Conservation (phyloP, 2,113 vertebrate genomes). For the Podilymbus podiceps region DNA sequence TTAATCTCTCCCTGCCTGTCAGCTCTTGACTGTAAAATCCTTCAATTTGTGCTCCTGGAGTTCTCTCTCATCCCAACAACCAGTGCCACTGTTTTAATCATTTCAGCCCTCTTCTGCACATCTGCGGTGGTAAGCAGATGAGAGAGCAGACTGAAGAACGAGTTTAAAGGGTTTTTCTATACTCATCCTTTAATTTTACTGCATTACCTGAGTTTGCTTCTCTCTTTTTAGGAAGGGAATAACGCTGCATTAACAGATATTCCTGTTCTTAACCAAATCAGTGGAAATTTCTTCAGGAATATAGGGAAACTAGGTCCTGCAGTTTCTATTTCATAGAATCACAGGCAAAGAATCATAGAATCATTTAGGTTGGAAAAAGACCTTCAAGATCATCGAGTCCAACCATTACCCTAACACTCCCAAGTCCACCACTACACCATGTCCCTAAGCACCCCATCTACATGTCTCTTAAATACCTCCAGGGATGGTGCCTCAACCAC, state of each 20-base stretch:
- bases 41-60: not conserved
- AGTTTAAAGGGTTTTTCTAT: not conserved
- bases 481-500: no score
- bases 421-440: no score
- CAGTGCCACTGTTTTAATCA: not conserved
- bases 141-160: not conserved
- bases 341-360: no score
- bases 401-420: no score
- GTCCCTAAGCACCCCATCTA: no score
- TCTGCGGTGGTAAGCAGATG: not conserved
- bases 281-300: not conserved
- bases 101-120: not conserved
- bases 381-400: no score
- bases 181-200: not conserved
- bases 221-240: not conserved
- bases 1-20: not conserved
- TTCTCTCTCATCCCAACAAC: not conserved
- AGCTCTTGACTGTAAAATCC: not conserved
- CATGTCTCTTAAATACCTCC: no score
- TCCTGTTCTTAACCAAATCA: not conserved
- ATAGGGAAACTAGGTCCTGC: not conserved
- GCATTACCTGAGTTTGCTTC: not conserved
- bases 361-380: no score
- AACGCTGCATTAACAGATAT: not conserved
- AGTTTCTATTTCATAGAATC: not conserved